Conservation (phyloP, 2,113 vertebrate genomes). For the Nanorana parkeri region DNA sequence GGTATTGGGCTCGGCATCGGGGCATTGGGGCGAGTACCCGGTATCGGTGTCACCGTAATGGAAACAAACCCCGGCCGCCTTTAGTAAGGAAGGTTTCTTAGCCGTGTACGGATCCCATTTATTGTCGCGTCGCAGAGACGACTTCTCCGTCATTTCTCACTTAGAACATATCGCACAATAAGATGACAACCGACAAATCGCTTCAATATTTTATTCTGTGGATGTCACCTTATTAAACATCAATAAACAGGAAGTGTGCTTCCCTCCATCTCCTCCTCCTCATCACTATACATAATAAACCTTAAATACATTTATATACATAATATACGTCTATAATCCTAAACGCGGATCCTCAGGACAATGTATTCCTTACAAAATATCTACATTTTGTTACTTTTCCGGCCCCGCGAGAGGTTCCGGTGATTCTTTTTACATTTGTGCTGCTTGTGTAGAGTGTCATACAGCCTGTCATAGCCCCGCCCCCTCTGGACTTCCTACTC, state of each 20-base stretch:
- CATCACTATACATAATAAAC: background rate
- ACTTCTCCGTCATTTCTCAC: background rate
- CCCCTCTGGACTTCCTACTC: no score
- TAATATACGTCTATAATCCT: slow-evolving; percentile 54
- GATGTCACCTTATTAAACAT: background rate
- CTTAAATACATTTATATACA: slow-evolving; percentile 44
- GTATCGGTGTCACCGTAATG: no score
- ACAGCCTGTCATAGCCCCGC: no score
- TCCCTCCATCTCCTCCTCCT: background rate
- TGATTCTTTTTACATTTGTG: no score
- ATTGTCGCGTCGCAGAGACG: background rate
- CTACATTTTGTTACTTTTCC: background rate
- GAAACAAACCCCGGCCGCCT: background rate
- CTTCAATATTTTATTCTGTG: background rate
- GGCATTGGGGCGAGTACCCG: no score
- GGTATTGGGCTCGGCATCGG: no score
- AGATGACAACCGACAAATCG: background rate
- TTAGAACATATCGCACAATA: slow-evolving; percentile 59
- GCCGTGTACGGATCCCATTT: background rate
- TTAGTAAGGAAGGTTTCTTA: background rate
- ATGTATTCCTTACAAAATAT: slow-evolving; percentile 12
- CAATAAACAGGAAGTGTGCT: background rate
- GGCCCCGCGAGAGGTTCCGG: background rate
- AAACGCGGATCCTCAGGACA: slow-evolving; percentile 35
- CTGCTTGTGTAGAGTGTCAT: no score